Evolutionary conservation across 1,140 invertebrate genomes (phyloP).

Genomic region (Schlechtendalia chinensis): DNA sequence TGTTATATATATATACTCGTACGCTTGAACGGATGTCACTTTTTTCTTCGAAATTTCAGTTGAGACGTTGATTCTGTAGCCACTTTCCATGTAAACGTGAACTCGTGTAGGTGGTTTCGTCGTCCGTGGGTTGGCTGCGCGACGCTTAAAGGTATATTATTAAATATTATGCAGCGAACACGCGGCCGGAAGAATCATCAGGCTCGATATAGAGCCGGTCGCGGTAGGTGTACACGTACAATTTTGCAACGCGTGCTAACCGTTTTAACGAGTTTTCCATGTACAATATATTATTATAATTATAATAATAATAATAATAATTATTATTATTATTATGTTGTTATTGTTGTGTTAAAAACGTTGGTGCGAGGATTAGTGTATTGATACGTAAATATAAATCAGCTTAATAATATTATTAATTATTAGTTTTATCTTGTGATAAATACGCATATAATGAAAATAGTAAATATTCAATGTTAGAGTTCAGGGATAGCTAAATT

Average conservation of each 20-base stretch:
- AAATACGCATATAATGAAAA: too few relatives aligned
- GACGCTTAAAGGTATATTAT: background rate
- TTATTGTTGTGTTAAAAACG: background rate
- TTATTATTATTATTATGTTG: background rate
- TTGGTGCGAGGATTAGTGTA: background rate
- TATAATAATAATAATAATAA: too few relatives aligned
- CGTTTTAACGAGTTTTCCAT: background rate
- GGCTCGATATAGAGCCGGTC: background rate
- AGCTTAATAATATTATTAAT: too few relatives aligned
- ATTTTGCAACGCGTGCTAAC: background rate
- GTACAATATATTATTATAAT: background rate
- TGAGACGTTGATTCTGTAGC: background rate
- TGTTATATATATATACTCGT: background rate
- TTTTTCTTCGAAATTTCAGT: constrained; percentile 11
- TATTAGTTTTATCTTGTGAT: too few relatives aligned
- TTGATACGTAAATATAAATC: too few relatives aligned
- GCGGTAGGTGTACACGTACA: background rate
- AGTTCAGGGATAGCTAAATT: too few relatives aligned
- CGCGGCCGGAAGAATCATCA: constrained; percentile 32
- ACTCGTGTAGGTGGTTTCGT: constrained; percentile 22
- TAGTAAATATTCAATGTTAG: too few relatives aligned
- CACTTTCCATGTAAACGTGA: constrained; percentile 4
- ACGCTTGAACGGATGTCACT: background rate
- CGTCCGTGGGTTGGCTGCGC: constrained; percentile 7
- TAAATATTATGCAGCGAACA: background rate